Evolutionary conservation across 1,140 invertebrate genomes (phyloP).

Genomic region (Neodiprion pinetum): DNA sequence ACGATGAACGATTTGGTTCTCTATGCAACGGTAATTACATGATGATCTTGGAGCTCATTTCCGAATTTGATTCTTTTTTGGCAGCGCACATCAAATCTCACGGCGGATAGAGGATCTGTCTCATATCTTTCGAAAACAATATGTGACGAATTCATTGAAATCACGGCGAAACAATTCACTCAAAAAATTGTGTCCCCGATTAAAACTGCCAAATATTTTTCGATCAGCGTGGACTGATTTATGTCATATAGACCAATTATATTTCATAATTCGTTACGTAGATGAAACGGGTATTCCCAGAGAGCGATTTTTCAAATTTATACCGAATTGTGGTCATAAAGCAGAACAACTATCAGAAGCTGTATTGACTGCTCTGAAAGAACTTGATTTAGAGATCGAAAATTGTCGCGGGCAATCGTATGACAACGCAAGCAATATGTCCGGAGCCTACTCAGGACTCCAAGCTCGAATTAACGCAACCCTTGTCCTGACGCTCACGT

Average conservation of each 20-base stretch:
- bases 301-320: slow-evolving; percentile 37
- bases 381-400: slow-evolving; percentile 15
- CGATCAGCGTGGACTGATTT: slow-evolving; percentile 38
- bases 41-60: slow-evolving; percentile 32
- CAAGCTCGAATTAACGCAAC: slow-evolving; percentile 26
- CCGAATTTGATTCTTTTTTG: slow-evolving; percentile 35
- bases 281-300: slow-evolving; percentile 18
- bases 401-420: slow-evolving; percentile 33
- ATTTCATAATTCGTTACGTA: slow-evolving; percentile 12
- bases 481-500: too few relatives aligned
- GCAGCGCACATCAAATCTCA: slow-evolving; percentile 30
- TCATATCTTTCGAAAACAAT: slow-evolving; percentile 35
- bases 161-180: slow-evolving; percentile 30
- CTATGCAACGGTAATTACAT: slow-evolving; percentile 35
- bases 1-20: slow-evolving; percentile 29
- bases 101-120: slow-evolving; percentile 28
- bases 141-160: slow-evolving; percentile 34
- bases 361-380: slow-evolving; percentile 1
- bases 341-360: slow-evolving; percentile 28
- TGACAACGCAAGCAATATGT: slow-evolving; percentile 39
- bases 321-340: slow-evolving; percentile 37
- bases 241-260: slow-evolving; percentile 36
- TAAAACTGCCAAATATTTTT: slow-evolving; percentile 36
- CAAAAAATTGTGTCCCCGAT: slow-evolving; percentile 26
- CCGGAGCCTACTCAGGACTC: slow-evolving; percentile 27